Evolutionary conservation across 2,888 invertebrate genomes (phyloP).

Genomic region (Dryadula phaetusa): DNA sequence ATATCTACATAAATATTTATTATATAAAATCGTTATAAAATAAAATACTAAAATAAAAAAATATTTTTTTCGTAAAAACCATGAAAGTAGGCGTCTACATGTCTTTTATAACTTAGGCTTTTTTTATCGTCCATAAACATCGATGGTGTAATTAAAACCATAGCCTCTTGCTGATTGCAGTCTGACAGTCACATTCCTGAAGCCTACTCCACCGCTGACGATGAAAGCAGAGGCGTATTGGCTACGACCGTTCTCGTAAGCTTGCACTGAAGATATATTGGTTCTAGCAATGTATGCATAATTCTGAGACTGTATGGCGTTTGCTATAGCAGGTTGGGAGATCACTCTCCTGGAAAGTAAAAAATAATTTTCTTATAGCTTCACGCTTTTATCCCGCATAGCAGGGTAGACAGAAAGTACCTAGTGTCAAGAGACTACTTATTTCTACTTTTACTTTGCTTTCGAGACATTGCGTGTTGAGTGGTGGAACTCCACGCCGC

Average conservation of each 20-base stretch:
- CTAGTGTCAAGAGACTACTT: too few relatives aligned
- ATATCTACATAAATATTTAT: too few relatives aligned
- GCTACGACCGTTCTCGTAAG: not conserved
- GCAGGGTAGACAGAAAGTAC: too few relatives aligned
- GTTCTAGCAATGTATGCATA: not conserved
- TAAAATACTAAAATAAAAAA: too few relatives aligned
- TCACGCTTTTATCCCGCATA: too few relatives aligned
- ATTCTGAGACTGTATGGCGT: not conserved
- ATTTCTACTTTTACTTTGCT: too few relatives aligned
- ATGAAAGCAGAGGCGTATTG: slow-evolving; percentile 1
- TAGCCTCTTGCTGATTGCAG: not conserved
- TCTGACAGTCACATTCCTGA: not conserved
- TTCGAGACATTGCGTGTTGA: too few relatives aligned
- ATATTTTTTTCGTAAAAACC: too few relatives aligned
- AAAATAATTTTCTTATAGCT: not conserved
- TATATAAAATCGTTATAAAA: too few relatives aligned
- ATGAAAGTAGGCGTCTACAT: too few relatives aligned
- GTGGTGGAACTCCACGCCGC: too few relatives aligned
- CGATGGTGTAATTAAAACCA: slow-evolving; percentile 2
- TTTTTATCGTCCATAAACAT: not conserved
- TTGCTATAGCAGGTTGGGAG: not conserved
- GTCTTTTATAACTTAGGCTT: too few relatives aligned
- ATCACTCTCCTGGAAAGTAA: not conserved
- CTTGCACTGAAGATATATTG: not conserved
- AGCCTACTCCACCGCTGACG: not conserved